A percentile compares a stretch with the other conserved stretches of the same genome.
These are phyloP conservation scores for Synchiropus splendidus DNA, from an alignment of 2,113 vertebrate species.

Conservation along the genomic window DNA sequence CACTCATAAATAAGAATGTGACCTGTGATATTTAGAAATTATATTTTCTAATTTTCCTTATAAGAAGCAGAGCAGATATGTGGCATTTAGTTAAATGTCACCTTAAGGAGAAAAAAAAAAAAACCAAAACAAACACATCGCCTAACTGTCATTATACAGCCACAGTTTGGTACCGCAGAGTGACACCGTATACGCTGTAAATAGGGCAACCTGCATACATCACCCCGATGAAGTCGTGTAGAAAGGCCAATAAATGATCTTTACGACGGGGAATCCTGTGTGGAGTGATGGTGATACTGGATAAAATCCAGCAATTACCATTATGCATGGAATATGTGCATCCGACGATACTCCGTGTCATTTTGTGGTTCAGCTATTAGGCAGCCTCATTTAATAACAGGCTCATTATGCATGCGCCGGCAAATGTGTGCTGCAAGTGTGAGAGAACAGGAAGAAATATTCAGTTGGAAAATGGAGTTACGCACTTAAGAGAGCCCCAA, in stretches of 20 bases:
- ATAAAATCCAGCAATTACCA: conserved; percentile 44
- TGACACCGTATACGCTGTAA: conserved; percentile 45
- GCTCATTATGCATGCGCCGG: conserved; percentile 44
- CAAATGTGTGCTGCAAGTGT: conserved; percentile 27
- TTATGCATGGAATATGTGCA: conserved; percentile 38
- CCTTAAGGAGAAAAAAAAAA: conserved; percentile 51
- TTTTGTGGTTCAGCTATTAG: conserved; percentile 55
- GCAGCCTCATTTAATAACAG: conserved; percentile 54
- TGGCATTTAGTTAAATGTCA: conserved; percentile 74
- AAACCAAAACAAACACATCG: too few relatives aligned
- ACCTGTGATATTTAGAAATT: too few relatives aligned
- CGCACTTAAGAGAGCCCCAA: conserved; percentile 54
- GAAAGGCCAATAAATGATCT: conserved; percentile 57
- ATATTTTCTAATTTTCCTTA: conserved; percentile 51
- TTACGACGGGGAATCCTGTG: conserved; percentile 35
- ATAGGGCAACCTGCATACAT: conserved; percentile 43
- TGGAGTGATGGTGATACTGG: conserved; percentile 44
- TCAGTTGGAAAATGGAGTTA: conserved; percentile 57
- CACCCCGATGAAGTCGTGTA: too few relatives aligned
- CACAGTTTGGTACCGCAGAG: conserved; percentile 38
- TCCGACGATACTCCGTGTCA: conserved; percentile 41
- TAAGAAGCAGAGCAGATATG: conserved; percentile 34
- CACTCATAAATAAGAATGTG: too few relatives aligned
- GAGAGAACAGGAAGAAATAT: conserved; percentile 38
- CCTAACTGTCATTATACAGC: conserved; percentile 40